Base-by-base conservation (phyloP, 2,797 vertebrate genomes). In the Sebastes goodei region DNA sequence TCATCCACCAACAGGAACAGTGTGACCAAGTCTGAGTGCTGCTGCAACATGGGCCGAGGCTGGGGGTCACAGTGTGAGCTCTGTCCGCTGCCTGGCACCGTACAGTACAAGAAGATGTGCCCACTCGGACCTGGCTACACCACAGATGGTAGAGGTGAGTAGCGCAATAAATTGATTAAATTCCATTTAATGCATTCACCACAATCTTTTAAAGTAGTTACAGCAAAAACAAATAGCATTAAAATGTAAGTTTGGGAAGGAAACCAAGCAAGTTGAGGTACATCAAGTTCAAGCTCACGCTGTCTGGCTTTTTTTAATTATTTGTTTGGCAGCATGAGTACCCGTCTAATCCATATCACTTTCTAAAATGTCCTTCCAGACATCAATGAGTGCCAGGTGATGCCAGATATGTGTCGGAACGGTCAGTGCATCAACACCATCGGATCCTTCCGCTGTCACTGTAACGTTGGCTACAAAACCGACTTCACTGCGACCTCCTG, bases 21-120 rank as follows among this genome's bases (percentile, higher is more conserved):
- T 2, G 97, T 98, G 71, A 97, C 97, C 86, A 98, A 97, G 73
- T 97, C 97, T 0, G 96, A 97, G 93, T 99, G 98, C 93, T 99
- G 98, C 94, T 99, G 98, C 38, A 97, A 96, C 46, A 93, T 89
- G 0, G 97, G 97, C 10, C 96, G 97, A 7, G 97, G 96, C 74
- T 99, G 98, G 98, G 97, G 98, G 0, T 94, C 96, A 2, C 96
- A 94, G 92, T 99, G 98, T 4, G 98, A 99, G 86, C 96, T 98
- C 33, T 99, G 98, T 69, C 98, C 98, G 0, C 94, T 99, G 35
- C 97, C 97, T 0, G 97, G 97, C 71, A 99, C 98, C 0, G 84
- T 97, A 9, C 95, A 96, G 77, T 97, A 98, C 95, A 97, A 97
- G 94, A 97, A 95, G 83, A 97, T 99, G 97, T 99, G 98, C 69